A percentile compares a stretch with the other conserved stretches of the same genome.
These are phyloP conservation scores for Cotesia glomerata DNA, from an alignment of 1,140 invertebrate genomes.

Conservation along the genomic window DNA sequence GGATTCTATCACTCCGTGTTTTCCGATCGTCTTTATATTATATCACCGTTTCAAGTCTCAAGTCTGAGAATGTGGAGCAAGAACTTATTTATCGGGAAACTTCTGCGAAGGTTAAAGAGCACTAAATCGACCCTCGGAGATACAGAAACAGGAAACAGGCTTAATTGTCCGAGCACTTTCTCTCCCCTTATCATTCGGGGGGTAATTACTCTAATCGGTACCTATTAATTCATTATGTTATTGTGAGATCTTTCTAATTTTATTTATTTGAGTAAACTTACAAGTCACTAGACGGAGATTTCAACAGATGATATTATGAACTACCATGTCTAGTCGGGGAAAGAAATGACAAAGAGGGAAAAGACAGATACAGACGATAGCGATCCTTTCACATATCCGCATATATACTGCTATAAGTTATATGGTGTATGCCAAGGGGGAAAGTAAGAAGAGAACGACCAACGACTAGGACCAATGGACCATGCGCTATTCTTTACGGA, in stretches of 20 bases:
- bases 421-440: background rate
- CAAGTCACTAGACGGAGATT: background rate
- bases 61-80: conserved; percentile 34
- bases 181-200: conserved; percentile 38
- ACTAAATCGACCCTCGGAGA: conserved; percentile 50
- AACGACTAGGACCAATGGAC: conserved; percentile 41
- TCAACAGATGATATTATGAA: background rate
- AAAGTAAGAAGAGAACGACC: conserved; percentile 17
- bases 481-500: conserved; percentile 52
- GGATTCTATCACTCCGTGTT: conserved; percentile 17
- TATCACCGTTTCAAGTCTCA: background rate
- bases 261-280: background rate
- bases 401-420: background rate
- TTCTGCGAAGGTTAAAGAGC: conserved; percentile 57
- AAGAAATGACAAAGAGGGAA: conserved; percentile 20
- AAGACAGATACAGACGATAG: background rate
- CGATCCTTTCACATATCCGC: no score
- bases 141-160: conserved; percentile 44
- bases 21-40: background rate
- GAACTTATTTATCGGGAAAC: conserved; percentile 60
- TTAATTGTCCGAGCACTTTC: conserved; percentile 48
- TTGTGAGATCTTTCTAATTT: background rate
- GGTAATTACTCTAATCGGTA: background rate
- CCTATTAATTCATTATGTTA: background rate
- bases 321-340: background rate